Conservation (phyloP, 1,140 invertebrate species). For the Achroia grisella region DNA sequence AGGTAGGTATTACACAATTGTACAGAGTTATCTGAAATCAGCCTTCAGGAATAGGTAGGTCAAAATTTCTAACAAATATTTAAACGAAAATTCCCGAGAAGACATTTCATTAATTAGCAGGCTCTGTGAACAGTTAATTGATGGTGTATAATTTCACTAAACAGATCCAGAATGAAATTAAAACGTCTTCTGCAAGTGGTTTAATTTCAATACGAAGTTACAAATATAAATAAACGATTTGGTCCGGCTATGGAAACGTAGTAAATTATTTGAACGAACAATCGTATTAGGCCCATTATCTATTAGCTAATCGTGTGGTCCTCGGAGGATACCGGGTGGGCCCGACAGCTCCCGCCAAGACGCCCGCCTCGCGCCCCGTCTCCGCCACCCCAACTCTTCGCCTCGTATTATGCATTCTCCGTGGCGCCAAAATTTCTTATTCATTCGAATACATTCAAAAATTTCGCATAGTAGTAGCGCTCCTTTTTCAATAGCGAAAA, state of each 20-base stretch:
- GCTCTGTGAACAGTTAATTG: constrained; percentile 23
- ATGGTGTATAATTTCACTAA: constrained; percentile 23
- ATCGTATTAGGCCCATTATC: constrained; percentile 5
- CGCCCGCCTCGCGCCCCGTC: constrained; percentile 4
- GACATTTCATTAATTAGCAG: constrained; percentile 16
- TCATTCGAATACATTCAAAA: constrained; percentile 68
- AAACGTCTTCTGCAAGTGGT: too few relatives aligned
- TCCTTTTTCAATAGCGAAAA: constrained; percentile 62
- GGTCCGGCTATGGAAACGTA: too few relatives aligned
- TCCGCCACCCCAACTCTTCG: constrained; percentile 7
- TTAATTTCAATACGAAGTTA: too few relatives aligned
- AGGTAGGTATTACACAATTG: too few relatives aligned
- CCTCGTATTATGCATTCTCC: constrained; percentile 43
- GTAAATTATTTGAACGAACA: constrained; percentile 6
- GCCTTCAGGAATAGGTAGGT: neutral
- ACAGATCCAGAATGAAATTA: constrained; percentile 6
- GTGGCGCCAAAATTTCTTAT: constrained; percentile 60
- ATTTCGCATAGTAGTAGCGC: constrained; percentile 51
- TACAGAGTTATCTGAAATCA: too few relatives aligned
- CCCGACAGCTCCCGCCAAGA: neutral
- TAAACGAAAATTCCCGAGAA: neutral
- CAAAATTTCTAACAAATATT: neutral
- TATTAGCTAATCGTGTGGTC: constrained; percentile 2
- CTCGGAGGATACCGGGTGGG: neutral
- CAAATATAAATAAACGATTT: too few relatives aligned